A percentile compares a stretch with the other conserved stretches of the same genome.
Conservation (phyloP, 2,797 vertebrate species). For the Alauda arvensis region DNA sequence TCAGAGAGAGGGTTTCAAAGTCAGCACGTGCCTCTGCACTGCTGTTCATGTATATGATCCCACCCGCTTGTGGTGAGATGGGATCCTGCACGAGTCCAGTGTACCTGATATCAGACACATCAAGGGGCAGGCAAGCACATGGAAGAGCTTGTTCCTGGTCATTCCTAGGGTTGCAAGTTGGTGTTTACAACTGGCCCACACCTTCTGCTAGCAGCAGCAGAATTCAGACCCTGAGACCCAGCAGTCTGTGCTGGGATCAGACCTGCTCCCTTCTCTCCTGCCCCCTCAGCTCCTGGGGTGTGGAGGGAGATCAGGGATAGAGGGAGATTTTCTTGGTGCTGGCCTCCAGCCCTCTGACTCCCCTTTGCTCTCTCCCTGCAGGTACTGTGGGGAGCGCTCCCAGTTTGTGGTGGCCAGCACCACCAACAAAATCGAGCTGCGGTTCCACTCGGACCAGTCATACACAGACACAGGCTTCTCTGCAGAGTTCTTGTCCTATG, state of each 20-base stretch:
- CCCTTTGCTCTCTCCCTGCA: constrained; percentile 31
- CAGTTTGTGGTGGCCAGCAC: constrained; percentile 72
- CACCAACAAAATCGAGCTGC: constrained; percentile 73
- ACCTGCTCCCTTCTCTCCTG: neutral
- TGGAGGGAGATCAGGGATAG: neutral
- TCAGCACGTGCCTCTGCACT: neutral
- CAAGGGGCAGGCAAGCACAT: neutral
- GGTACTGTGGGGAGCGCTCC: constrained; percentile 79
- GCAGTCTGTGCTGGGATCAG: neutral
- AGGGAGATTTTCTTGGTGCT: neutral
- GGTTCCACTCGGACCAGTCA: constrained; percentile 82
- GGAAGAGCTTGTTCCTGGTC: neutral
- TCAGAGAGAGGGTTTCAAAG: neutral
- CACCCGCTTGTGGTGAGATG: rapidly evolving
- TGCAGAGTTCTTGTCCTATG: constrained; percentile 79
- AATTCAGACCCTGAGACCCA: neutral
- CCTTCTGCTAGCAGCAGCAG: neutral
- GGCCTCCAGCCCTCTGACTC: neutral
- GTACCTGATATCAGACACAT: neutral
- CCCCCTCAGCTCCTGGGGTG: neutral
- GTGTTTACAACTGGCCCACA: neutral
- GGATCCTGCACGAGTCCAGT: neutral
- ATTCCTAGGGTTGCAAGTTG: neutral
- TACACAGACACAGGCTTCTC: constrained; percentile 86
- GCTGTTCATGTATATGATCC: neutral